phyloP scores from a whole-genome alignment of 2,113 vertebrate genomes.

The Sinosuthora webbiana region DNA sequence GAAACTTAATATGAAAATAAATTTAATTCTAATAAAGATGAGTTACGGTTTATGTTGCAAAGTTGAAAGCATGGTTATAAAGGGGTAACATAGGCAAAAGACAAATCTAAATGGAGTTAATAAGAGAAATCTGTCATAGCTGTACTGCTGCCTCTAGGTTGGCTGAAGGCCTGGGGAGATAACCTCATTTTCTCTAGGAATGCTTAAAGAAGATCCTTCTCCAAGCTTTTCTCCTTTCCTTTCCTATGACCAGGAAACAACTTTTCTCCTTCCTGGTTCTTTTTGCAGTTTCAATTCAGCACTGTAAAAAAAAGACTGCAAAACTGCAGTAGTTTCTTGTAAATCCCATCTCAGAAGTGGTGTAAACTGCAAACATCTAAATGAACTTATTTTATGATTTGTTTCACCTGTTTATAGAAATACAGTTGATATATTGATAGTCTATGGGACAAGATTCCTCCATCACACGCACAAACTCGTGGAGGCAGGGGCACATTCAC shows the following conservation, averaged over 20 bases:
- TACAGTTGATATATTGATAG: not conserved
- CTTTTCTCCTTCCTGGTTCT: not conserved
- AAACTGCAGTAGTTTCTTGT: not conserved
- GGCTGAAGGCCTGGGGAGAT: not conserved
- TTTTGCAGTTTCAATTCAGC: not conserved
- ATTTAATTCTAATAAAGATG: conserved; percentile 1
- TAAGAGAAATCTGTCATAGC: not conserved
- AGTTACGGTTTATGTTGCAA: not conserved
- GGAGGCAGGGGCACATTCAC: not conserved
- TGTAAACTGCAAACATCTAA: not conserved
- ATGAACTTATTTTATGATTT: not conserved
- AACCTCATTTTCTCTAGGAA: not conserved
- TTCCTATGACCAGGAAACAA: not conserved
- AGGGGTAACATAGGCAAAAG: not conserved
- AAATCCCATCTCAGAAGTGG: not conserved
- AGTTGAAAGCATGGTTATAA: not conserved
- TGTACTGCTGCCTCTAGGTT: not conserved
- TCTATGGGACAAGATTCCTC: not conserved
- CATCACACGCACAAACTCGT: not conserved
- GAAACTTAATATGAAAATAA: not conserved
- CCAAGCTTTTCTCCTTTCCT: not conserved
- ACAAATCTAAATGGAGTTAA: conserved; percentile 13
- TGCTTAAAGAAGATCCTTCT: not conserved
- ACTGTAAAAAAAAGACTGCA: not conserved
- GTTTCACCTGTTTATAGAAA: not conserved